phyloP scores from a whole-genome alignment of 2,797 vertebrate genomes.

The Oreochromis mossambicus region DNA sequence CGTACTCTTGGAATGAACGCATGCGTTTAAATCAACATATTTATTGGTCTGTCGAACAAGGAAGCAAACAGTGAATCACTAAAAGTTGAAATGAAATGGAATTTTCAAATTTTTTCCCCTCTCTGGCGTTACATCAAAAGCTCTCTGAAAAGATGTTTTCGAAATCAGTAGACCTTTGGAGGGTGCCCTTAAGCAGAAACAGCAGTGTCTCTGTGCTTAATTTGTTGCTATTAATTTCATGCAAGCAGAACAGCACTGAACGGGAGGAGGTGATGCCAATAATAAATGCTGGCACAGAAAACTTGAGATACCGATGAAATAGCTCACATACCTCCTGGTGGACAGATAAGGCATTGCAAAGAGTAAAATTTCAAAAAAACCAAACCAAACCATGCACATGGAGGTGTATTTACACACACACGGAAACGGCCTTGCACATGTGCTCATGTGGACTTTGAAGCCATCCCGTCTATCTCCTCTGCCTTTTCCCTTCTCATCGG shows the following conservation, averaged over 20 bases:
- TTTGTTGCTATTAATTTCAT: neutral
- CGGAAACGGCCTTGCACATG: neutral
- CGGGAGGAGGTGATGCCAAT: neutral
- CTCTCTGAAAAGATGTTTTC: neutral
- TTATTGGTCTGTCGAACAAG: neutral
- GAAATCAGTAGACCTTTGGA: neutral
- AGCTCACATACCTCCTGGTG: slow-evolving; percentile 42
- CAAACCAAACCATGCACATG: neutral
- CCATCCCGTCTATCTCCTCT: slow-evolving; percentile 15
- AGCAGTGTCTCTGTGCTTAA: neutral
- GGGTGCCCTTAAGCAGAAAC: neutral
- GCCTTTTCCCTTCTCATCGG: slow-evolving; percentile 3
- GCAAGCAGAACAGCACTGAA: neutral
- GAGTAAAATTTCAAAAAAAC: neutral
- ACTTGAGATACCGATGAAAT: neutral
- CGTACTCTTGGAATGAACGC: neutral
- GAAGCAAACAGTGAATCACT: neutral
- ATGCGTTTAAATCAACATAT: neutral
- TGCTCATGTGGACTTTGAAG: slow-evolving; percentile 8
- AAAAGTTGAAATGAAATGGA: neutral
- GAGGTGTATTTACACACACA: neutral
- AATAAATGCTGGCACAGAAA: neutral
- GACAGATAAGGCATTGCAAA: slow-evolving; percentile 16
- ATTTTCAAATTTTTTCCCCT: neutral
- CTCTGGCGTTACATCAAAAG: neutral